A percentile compares a stretch with the other conserved stretches of the same genome.
phyloP scores from a whole-genome alignment of 2,888 invertebrate genomes.

The Priapulus caudatus region DNA sequence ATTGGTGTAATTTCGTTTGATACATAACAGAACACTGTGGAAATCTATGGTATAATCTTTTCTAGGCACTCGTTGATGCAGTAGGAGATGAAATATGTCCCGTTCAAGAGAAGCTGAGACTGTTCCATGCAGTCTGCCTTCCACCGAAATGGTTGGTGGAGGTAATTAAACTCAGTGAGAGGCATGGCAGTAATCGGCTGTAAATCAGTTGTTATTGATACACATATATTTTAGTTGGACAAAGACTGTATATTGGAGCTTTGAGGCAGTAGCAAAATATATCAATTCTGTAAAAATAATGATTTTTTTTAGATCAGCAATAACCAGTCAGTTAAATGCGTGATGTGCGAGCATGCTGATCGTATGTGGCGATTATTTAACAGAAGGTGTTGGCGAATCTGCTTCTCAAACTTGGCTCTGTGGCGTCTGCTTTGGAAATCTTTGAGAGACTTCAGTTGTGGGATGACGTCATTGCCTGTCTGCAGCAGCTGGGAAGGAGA shows the following conservation, averaged over 20 bases:
- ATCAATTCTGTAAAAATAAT: conserved; percentile 6
- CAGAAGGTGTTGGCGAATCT: conserved; percentile 60
- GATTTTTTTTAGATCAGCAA: conserved; percentile 12
- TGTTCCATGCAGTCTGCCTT: conserved; percentile 58
- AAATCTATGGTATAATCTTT: too few species aligned
- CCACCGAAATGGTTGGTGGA: conserved; percentile 64
- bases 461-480: conserved; percentile 86
- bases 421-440: conserved; percentile 56
- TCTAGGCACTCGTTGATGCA: too few species aligned
- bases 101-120: conserved; percentile 42
- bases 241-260: too few species aligned
- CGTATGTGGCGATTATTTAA: too few species aligned
- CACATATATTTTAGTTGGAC: too few species aligned
- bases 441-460: conserved; percentile 55
- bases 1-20: too few species aligned
- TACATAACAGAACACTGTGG: too few species aligned
- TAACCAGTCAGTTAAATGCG: too few species aligned
- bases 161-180: conserved; percentile 29
- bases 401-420: conserved; percentile 63
- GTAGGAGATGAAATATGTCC: conserved; percentile 20
- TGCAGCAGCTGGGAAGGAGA: conserved; percentile 63
- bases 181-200: too few species aligned
- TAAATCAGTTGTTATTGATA: too few species aligned
- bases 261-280: too few species aligned
- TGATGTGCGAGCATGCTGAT: too few species aligned